phyloP scores from a whole-genome alignment of 2,797 vertebrate genomes.

The Ptychadena robeensis region DNA sequence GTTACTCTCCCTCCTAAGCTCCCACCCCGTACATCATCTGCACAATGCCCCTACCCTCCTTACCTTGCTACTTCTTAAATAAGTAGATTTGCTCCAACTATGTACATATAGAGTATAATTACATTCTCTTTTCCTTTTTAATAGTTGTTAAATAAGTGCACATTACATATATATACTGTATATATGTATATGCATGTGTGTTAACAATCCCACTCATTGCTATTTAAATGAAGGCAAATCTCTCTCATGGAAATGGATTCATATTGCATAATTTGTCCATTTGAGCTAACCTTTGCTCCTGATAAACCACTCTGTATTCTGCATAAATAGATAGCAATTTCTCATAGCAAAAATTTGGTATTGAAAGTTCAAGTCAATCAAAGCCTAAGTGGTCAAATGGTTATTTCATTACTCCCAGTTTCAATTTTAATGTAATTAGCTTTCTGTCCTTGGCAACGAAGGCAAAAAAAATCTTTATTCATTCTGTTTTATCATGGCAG shows the following conservation, averaged over 20 bases:
- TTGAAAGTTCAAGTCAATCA: constrained; percentile 53
- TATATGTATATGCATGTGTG: not conserved
- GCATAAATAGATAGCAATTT: constrained; percentile 38
- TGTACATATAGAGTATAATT: not conserved
- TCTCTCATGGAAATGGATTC: constrained; percentile 30
- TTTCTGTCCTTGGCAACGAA: constrained; percentile 47
- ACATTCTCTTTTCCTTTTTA: not conserved
- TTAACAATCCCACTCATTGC: not conserved
- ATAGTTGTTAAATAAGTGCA: not conserved
- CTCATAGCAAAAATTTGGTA: constrained; percentile 30
- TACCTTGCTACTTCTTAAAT: too few species aligned
- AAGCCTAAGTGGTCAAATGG: constrained; percentile 54
- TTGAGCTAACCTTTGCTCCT: constrained; percentile 39
- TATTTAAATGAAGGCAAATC: constrained; percentile 5
- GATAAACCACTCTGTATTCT: constrained; percentile 31
- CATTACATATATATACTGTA: not conserved
- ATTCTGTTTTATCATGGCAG: constrained; percentile 38
- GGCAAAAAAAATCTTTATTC: constrained; percentile 33
- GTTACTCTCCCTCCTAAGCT: too few species aligned
- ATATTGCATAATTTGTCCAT: constrained; percentile 48
- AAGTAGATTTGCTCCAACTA: too few species aligned
- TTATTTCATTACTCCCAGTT: constrained; percentile 44
- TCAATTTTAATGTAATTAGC: constrained; percentile 47
- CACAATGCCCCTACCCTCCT: too few species aligned
- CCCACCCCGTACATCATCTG: too few species aligned